These are phyloP conservation scores for Capromys pilorides DNA, from an alignment of 2,797 vertebrate species.

Conservation along the genomic window DNA sequence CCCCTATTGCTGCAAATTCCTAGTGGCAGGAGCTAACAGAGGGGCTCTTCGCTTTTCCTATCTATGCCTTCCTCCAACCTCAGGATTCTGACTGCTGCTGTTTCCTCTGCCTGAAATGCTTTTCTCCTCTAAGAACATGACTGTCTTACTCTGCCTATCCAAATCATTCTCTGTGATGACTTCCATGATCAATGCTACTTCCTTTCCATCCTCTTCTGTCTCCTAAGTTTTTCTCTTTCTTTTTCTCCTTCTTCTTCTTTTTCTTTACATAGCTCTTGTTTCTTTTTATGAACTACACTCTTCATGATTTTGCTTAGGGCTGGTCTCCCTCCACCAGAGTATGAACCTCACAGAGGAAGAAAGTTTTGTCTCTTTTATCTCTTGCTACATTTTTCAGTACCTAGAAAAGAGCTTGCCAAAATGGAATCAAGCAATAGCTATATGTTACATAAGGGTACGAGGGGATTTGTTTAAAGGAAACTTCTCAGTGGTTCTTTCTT, in stretches of 20 bases:
- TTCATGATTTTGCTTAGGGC: background rate
- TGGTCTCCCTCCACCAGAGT: background rate
- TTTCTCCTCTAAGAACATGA: background rate
- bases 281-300: background rate
- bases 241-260: background rate
- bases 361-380: background rate
- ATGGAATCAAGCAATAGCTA: background rate
- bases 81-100: background rate
- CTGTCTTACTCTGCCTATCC: background rate
- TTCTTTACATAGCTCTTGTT: background rate
- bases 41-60: background rate
- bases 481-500: constrained; percentile 6
- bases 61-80: background rate
- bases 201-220: background rate
- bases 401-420: background rate
- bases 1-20: background rate
- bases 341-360: background rate
- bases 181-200: background rate
- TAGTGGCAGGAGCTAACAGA: background rate
- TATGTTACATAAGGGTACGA: background rate
- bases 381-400: background rate
- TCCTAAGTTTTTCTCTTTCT: background rate
- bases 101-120: background rate
- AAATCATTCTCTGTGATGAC: background rate
- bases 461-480: background rate